Base-by-base conservation (phyloP, 2,113 vertebrate genomes). In the Nibea albiflora region DNA sequence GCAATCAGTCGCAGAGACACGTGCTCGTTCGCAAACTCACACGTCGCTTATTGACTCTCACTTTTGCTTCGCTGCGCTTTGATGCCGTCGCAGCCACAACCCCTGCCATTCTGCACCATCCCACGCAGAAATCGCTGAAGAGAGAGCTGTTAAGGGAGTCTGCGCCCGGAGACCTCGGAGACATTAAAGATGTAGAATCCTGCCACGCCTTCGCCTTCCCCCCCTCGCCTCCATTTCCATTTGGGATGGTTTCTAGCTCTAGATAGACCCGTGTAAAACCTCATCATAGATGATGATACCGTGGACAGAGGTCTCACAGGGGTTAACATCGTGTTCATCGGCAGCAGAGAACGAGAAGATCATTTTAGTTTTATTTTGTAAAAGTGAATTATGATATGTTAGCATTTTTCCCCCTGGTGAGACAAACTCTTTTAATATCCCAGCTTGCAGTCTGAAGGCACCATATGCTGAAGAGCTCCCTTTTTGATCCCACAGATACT, bases 161-260 rank as follows among this genome's bases (percentile, higher is more conserved):
- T 58, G 79, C 26, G 0, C 78, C 72, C 70, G n/a, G 42, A 85
- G 72, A n/a, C 77, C 64, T 52, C 20, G 65, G 65, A 80, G 57
- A 62, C 58, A 88, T 92, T 90, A 87, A 89, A 90, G 72, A 91
- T 90, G 83, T 14, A 84, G 60, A 82, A 83, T 74, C 24, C 63
- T 65, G 81, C 70, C 75, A 78, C 31, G 17, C 77, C 76, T 64
- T 9, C n/a, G 3, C 28, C 28, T 3, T 3, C 0, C 35, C 35
- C 49, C n/a, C 61, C 24, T 47, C 5, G n/a, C 20, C 64, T 75
- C 50, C 46, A 35, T 58, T 52, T 69, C 79, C 54, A 39, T 78
- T 62, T 73, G 35, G 66, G 83, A 60, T 54, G 54, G 39, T 70
- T 65, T 70, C 17, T 64, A 71, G 57, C 64, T 82, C 49, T 68